A percentile compares a stretch with the other conserved stretches of the same genome.
These are phyloP conservation scores for Drosophila tropicalis DNA, from an alignment of 1,140 invertebrate species.

Conservation along the genomic window DNA sequence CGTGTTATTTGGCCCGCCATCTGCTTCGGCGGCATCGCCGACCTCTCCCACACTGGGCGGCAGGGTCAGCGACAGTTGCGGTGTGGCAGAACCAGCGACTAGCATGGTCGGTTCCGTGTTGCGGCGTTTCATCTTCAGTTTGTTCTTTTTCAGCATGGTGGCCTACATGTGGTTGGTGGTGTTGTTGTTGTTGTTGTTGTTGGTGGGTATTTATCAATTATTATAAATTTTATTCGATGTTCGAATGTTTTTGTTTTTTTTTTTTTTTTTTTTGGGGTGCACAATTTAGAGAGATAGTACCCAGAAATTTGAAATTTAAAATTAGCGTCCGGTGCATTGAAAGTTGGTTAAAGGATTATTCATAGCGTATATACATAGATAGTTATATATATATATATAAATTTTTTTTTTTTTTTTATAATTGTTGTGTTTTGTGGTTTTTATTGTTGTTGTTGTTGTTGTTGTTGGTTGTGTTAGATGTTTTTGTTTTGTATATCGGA, in stretches of 20 bases:
- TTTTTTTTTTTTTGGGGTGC: conserved; percentile 5
- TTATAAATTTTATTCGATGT: conserved; percentile 22
- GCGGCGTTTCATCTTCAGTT: conserved; percentile 96
- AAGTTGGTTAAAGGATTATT: conserved; percentile 33
- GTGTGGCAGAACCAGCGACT: conserved; percentile 85
- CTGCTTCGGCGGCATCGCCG: conserved; percentile 83
- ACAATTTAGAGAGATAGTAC: conserved; percentile 19
- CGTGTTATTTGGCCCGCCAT: conserved; percentile 80
- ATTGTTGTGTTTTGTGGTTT: conserved; percentile 9
- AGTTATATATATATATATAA: neutral
- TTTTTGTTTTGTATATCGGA: conserved; percentile 25
- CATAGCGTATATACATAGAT: conserved; percentile 1
- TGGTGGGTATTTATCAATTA: conserved; percentile 20
- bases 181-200: conserved; percentile 12
- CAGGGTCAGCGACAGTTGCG: conserved; percentile 85
- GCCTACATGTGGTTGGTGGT: conserved; percentile 85
- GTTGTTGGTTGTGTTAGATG: conserved; percentile 3
- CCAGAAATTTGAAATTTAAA: conserved; percentile 25
- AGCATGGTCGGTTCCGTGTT: conserved; percentile 96
- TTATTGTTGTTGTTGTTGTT: conserved; percentile 21
- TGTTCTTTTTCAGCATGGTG: conserved; percentile 95
- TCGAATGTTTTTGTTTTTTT: conserved; percentile 15
- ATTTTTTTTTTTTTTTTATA: neutral
- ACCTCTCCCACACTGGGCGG: conserved; percentile 82
- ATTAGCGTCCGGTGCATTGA: conserved; percentile 57